A percentile compares a stretch with the other conserved stretches of the same genome.
Conservation (phyloP, 2,888 invertebrate species). For the Mamestra brassicae region DNA sequence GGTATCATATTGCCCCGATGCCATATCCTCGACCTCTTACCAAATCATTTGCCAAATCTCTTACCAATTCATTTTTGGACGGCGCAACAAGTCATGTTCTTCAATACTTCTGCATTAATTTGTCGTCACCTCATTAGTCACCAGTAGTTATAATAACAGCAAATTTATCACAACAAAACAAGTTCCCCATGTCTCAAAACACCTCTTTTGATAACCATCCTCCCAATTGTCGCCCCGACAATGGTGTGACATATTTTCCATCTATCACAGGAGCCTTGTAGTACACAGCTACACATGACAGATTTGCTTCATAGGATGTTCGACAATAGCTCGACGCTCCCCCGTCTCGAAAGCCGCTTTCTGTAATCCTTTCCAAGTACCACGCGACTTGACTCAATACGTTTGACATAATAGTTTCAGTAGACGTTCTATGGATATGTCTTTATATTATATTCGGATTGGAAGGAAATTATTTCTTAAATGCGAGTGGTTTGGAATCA, state of each 20-base stretch:
- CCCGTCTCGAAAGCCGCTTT: slow-evolving; percentile 56
- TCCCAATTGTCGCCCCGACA: slow-evolving; percentile 2
- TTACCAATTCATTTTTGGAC: too few relatives aligned
- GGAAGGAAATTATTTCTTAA: not conserved
- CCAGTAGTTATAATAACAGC: not conserved
- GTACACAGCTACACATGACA: slow-evolving; percentile 38
- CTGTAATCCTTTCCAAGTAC: slow-evolving; percentile 55
- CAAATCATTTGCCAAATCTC: too few relatives aligned
- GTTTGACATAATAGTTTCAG: slow-evolving; percentile 51
- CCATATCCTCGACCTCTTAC: too few relatives aligned
- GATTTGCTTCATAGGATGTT: slow-evolving; percentile 52
- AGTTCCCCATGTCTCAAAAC: not conserved
- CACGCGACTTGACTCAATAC: slow-evolving; percentile 43
- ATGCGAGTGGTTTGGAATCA: not conserved
- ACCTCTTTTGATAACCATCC: not conserved
- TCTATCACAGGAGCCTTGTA: slow-evolving; percentile 33
- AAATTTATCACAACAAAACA: not conserved
- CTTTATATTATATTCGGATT: slow-evolving; percentile 9
- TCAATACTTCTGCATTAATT: not conserved
- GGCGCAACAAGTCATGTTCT: too few relatives aligned
- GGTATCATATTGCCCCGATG: too few relatives aligned
- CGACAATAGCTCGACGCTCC: slow-evolving; percentile 39
- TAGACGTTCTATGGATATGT: slow-evolving; percentile 12
- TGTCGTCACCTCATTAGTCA: not conserved
- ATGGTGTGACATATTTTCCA: slow-evolving; percentile 42